Conservation (phyloP, 2,888 invertebrate species). For the Ophioninae sp. region DNA sequence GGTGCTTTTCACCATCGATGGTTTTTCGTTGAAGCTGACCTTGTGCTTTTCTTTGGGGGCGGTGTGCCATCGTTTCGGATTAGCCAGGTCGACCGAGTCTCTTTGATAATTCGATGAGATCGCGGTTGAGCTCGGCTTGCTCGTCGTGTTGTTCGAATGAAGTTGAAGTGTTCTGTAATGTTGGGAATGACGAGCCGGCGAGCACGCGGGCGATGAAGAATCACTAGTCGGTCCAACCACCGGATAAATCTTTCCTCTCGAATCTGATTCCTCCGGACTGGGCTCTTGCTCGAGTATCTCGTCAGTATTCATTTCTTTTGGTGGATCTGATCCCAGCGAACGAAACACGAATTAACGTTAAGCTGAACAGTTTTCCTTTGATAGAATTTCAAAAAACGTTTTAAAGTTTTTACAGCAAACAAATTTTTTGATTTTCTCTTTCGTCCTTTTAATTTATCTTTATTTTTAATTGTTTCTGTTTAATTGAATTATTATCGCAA, state of each 20-base stretch:
- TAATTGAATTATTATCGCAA: too few species aligned
- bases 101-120: constrained; percentile 75
- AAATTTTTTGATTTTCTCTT: not conserved
- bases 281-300: constrained; percentile 67
- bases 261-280: constrained; percentile 68
- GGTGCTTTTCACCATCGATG: not conserved
- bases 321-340: constrained; percentile 56
- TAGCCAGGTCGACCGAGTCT: constrained; percentile 80
- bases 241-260: constrained; percentile 71
- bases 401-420: not conserved
- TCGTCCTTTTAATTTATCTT: too few species aligned
- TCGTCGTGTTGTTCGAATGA: constrained; percentile 71
- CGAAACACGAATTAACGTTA: not conserved
- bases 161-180: constrained; percentile 77
- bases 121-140: constrained; percentile 76
- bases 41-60: constrained; percentile 84
- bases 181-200: constrained; percentile 75
- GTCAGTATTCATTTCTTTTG: constrained; percentile 65
- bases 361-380: too few species aligned
- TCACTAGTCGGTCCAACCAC: constrained; percentile 68
- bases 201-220: constrained; percentile 74
- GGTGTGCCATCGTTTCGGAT: constrained; percentile 84
- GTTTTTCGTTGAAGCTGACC: constrained; percentile 77
- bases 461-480: too few species aligned
- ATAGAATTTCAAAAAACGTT: too few species aligned